Evolutionary conservation across 2,888 invertebrate species (phyloP), one percentile per base, ranked within the genome.

Genomic region (Nasonia oneida): DNA sequence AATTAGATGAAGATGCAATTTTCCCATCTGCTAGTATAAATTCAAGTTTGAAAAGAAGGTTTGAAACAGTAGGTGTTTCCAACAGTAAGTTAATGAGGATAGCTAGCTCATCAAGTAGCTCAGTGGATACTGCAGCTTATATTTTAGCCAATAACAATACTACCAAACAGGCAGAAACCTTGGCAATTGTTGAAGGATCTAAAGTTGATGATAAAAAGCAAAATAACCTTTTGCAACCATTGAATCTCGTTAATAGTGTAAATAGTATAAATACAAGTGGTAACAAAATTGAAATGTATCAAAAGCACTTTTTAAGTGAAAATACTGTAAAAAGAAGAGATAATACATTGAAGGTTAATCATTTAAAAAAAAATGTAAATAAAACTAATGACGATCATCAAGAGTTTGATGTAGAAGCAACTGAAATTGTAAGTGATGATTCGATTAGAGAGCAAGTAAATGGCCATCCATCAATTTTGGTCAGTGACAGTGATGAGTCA

Each of bases 41-140:
- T 67, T 78, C 39, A n/a, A 78, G 29, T 80, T 14, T 15, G 67
- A 23, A 83, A 29, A 81, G 77, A 39, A 10, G 67, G 37, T 37
- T 39, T 23, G 12, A 73, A 14, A 18, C 47, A n/a, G n/a, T 3
- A 29, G n/a, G 29, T 42, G 70, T 12, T 33, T 64, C n/a, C 6
- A 18, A 23, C 2, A 61, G 78, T n/a, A 75, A 14, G 10, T 61
- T 47, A 61, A 33, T 67, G 67, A 77, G 23, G 29, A 33, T 75
- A 57, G 12, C 15, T 53, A 14, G 8, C 37, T 73, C 71, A 50
- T 90, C 89, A 5, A 84, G 74, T 29, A 91, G 90, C 78, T 91
- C 92, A 47, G 90, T 93, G 2, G 90, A 93, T 71, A 92, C 93
- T 15, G 89, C 89, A 1, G 89, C 87, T 33, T 92, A 93, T 73